These are phyloP conservation scores for Poeciliopsis prolifica DNA, from an alignment of 2,113 vertebrate species.

Conservation along the genomic window DNA sequence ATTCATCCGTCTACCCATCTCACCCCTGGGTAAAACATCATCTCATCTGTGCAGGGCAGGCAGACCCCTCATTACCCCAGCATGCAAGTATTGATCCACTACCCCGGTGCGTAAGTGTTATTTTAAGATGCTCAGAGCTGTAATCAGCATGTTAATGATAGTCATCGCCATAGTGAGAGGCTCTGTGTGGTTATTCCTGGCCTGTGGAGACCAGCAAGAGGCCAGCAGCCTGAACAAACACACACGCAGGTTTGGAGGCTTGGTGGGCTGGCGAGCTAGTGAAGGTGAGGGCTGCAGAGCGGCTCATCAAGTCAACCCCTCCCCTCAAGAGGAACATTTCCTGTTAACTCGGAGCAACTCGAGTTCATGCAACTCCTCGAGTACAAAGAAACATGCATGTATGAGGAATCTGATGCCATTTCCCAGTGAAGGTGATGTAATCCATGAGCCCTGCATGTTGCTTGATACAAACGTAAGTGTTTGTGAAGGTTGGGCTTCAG, in stretches of 20 bases:
- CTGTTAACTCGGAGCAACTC: not conserved
- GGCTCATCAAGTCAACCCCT: not conserved
- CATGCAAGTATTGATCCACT: constrained; percentile 78
- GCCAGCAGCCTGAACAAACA: constrained; percentile 15
- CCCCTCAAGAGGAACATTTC: not conserved
- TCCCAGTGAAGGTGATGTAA: constrained; percentile 19
- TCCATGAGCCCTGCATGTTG: constrained; percentile 3
- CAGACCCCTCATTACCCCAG: constrained; percentile 77
- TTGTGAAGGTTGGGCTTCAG: constrained; percentile 21
- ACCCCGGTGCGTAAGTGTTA: constrained; percentile 66
- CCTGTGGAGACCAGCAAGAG: constrained; percentile 43
- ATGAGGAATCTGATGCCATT: not conserved
- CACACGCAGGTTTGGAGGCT: not conserved
- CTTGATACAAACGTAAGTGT: not conserved
- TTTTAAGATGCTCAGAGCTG: constrained; percentile 72
- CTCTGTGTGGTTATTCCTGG: constrained; percentile 56
- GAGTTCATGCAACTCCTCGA: constrained; percentile 8
- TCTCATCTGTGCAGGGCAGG: constrained; percentile 55
- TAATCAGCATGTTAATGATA: constrained; percentile 77
- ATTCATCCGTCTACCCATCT: constrained; percentile 23
- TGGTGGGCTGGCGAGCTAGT: constrained; percentile 36
- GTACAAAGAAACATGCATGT: not conserved
- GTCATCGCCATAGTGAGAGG: constrained; percentile 64
- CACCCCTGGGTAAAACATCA: constrained; percentile 21
- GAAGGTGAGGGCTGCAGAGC: constrained; percentile 22